phyloP scores from a whole-genome alignment of 2,113 vertebrate genomes.

The Ancistrus triradiatus region DNA sequence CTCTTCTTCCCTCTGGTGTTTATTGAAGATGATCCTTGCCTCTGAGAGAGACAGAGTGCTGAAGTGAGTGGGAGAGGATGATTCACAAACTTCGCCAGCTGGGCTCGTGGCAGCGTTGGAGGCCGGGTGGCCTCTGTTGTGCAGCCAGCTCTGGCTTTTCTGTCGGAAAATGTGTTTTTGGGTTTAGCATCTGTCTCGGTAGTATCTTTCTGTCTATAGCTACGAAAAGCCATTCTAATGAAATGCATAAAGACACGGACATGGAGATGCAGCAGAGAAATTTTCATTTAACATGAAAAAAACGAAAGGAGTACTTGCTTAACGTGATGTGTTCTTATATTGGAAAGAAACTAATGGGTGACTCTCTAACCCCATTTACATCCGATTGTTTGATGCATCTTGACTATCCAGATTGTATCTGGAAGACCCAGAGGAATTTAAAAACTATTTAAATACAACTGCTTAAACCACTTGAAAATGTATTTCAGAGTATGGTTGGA shows the following conservation, averaged over 20 bases:
- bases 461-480: too few relatives aligned
- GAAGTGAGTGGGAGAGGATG: slow-evolving; percentile 3
- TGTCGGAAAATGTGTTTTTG: slow-evolving; percentile 30
- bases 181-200: slow-evolving; percentile 7
- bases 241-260: background rate
- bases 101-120: slow-evolving; percentile 11
- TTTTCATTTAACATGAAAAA: background rate
- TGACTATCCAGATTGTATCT: too few relatives aligned
- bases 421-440: too few relatives aligned
- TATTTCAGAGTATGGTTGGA: too few relatives aligned
- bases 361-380: too few relatives aligned
- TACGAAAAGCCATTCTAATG: slow-evolving; percentile 5
- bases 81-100: too few relatives aligned
- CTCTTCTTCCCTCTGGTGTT: slow-evolving; percentile 21
- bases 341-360: too few relatives aligned
- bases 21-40: background rate
- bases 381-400: too few relatives aligned
- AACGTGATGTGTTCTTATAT: too few relatives aligned
- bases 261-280: background rate
- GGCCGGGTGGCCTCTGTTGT: slow-evolving; percentile 20
- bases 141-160: slow-evolving; percentile 26
- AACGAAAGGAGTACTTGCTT: too few relatives aligned
- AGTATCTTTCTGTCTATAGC: slow-evolving; percentile 14
- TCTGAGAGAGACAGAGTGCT: slow-evolving; percentile 1
- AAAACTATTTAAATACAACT: too few relatives aligned